phyloP scores from a whole-genome alignment of 2,888 invertebrate genomes.

The Erebia palarica region DNA sequence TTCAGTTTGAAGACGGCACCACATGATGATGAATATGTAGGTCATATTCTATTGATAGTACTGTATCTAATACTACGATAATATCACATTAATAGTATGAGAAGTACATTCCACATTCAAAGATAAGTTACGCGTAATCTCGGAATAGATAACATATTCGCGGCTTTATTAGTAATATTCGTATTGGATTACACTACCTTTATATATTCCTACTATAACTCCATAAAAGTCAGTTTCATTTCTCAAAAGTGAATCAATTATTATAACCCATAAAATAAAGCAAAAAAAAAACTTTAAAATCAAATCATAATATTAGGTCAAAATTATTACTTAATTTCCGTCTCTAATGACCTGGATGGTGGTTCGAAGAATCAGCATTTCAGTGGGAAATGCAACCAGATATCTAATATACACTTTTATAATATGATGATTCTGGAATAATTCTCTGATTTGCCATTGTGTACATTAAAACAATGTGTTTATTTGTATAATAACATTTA shows the following conservation, averaged over 20 bases:
- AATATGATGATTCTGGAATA: too few relatives aligned
- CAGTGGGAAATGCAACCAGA: conserved; percentile 4
- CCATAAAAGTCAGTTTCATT: too few relatives aligned
- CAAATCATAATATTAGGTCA: neutral
- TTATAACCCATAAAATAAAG: neutral
- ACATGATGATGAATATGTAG: neutral
- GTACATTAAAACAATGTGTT: too few relatives aligned
- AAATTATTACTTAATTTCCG: neutral
- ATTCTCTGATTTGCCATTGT: too few relatives aligned
- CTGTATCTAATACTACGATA: conserved; percentile 14
- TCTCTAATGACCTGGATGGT: neutral
- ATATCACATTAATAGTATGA: neutral
- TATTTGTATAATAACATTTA: too few relatives aligned
- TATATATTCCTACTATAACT: too few relatives aligned
- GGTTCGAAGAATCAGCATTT: neutral
- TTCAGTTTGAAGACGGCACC: too few relatives aligned
- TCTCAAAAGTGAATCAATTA: too few relatives aligned
- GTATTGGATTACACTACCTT: neutral
- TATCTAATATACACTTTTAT: neutral
- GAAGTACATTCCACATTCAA: conserved; percentile 11
- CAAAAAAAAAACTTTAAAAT: neutral
- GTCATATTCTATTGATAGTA: conserved; percentile 16
- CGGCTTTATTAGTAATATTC: neutral
- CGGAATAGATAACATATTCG: neutral
- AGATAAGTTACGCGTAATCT: conserved; percentile 17